phyloP scores from a whole-genome alignment of 2,888 invertebrate species.

The Neoascia interrupta region DNA sequence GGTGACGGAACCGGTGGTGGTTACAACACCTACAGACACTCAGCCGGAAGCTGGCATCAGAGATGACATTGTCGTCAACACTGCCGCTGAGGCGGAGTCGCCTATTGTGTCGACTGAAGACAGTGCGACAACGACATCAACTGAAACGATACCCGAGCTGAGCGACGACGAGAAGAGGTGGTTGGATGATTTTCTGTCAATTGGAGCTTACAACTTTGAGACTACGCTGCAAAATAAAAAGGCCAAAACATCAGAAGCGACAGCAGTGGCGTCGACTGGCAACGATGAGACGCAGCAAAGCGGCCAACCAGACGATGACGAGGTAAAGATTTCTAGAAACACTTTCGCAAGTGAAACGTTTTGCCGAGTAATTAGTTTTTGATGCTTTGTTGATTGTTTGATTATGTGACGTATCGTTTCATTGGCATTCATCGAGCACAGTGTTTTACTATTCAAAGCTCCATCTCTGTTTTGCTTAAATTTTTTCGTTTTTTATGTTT shows the following conservation, averaged over 20 bases:
- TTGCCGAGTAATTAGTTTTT: slow-evolving; percentile 65
- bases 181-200: slow-evolving; percentile 77
- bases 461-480: no score
- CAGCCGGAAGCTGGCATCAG: slow-evolving; percentile 11
- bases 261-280: no score
- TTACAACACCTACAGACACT: slow-evolving; percentile 7
- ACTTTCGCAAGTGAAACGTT: slow-evolving; percentile 53
- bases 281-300: slow-evolving; percentile 17
- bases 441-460: no score
- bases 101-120: slow-evolving; percentile 3
- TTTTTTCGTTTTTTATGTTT: no score
- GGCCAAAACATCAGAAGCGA: background rate
- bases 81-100: background rate
- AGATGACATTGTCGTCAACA: slow-evolving; percentile 34
- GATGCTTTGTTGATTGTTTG: slow-evolving; percentile 12
- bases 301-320: slow-evolving; percentile 21
- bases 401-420: slow-evolving; percentile 15
- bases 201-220: slow-evolving; percentile 77
- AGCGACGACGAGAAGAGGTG: slow-evolving; percentile 77
- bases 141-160: slow-evolving; percentile 72
- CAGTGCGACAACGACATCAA: slow-evolving; percentile 42
- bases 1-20: slow-evolving; percentile 10
- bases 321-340: slow-evolving; percentile 55
- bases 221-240: slow-evolving; percentile 57
- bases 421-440: slow-evolving; percentile 43